Percentiles rank a stretch among this genome's conserved stretches.
phyloP scores from a whole-genome alignment of 2,797 vertebrate genomes.

The Taenioides sp. region DNA sequence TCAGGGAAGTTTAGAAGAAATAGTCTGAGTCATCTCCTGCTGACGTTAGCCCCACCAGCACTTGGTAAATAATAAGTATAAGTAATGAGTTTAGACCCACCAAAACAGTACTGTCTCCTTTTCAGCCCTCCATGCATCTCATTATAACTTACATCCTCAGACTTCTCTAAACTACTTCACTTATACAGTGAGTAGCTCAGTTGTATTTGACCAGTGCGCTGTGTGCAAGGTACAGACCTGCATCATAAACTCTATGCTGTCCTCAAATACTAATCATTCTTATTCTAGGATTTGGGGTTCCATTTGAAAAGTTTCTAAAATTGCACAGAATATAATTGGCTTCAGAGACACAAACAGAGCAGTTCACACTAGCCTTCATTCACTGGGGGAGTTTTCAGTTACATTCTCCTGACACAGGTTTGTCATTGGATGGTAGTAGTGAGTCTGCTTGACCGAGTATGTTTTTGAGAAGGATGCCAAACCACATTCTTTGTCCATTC shows the following conservation, averaged over 20 bases:
- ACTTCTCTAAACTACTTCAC: not conserved
- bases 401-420: too few relatives aligned
- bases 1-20: too few relatives aligned
- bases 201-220: too few relatives aligned
- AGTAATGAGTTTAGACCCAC: too few relatives aligned
- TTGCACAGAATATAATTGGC: not conserved
- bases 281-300: not conserved
- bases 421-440: too few relatives aligned
- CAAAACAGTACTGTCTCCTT: not conserved
- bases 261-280: not conserved
- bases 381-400: not conserved
- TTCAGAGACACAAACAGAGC: not conserved
- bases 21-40: too few relatives aligned
- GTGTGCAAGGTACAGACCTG: too few relatives aligned
- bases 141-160: too few relatives aligned
- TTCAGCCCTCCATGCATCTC: not conserved
- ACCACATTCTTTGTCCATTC: too few relatives aligned
- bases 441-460: too few relatives aligned
- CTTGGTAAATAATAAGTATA: too few relatives aligned
- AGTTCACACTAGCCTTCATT: not conserved
- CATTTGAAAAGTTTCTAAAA: not conserved
- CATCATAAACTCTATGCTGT: not conserved
- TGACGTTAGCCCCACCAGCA: not conserved
- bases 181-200: not conserved
- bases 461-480: too few relatives aligned